phyloP scores from a whole-genome alignment of 2,113 vertebrate species.

The Odobenus rosmarus region DNA sequence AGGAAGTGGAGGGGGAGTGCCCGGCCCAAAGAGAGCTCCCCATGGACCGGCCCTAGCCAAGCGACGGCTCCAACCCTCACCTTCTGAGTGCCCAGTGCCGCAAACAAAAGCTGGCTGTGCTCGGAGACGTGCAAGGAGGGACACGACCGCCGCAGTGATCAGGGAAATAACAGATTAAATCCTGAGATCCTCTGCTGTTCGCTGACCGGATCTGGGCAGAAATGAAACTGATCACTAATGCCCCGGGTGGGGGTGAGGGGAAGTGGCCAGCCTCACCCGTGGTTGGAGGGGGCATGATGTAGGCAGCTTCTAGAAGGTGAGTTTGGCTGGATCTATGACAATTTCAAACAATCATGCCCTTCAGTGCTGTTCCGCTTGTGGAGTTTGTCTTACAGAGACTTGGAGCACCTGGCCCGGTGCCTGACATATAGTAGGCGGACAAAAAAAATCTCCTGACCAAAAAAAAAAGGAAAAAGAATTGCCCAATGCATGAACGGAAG shows the following conservation, averaged over 20 bases:
- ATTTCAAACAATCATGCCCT: fast-evolving
- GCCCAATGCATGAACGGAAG: fast-evolving
- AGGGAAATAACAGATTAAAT: background rate
- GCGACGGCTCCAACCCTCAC: background rate
- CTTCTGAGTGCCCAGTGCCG: fast-evolving
- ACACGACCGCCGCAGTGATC: fast-evolving
- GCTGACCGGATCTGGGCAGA: background rate
- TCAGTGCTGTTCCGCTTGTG: background rate
- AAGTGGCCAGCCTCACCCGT: fast-evolving
- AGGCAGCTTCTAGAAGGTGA: background rate
- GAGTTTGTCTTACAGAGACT: background rate
- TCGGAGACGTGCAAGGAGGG: fast-evolving
- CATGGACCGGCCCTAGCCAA: background rate
- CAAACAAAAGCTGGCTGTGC: background rate
- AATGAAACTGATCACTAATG: no score
- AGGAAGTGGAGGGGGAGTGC: slow-evolving; percentile 50
- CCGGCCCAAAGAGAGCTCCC: background rate
- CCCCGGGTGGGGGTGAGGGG: background rate
- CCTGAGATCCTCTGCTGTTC: background rate
- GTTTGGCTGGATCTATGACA: background rate
- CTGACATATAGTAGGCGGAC: background rate
- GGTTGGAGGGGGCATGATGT: background rate
- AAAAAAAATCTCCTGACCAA: fast-evolving
- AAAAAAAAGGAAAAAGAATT: background rate
- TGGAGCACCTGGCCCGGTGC: background rate